A percentile compares a stretch with the other conserved stretches of the same genome.
phyloP scores from a whole-genome alignment of 2,888 invertebrate species.

The Agriotes lineatus region DNA sequence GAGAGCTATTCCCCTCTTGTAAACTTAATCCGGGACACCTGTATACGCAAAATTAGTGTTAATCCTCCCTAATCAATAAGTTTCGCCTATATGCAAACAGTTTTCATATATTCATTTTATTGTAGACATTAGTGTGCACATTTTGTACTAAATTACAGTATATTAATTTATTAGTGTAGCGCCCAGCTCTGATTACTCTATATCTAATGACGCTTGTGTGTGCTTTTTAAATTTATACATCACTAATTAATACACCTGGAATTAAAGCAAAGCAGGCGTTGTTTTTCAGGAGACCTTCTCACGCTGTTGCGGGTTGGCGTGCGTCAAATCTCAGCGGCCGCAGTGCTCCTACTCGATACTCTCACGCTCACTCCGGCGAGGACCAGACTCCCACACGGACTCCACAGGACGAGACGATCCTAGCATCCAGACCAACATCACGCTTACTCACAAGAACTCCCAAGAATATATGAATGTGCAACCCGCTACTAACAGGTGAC shows the following conservation, averaged over 20 bases:
- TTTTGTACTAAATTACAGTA: too few species aligned
- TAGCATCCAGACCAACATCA: conserved; percentile 50
- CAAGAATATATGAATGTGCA: conserved; percentile 40
- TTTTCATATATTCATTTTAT: too few species aligned
- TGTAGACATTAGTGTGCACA: too few species aligned
- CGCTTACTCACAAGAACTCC: conserved; percentile 46
- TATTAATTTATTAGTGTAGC: background rate
- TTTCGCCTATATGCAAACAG: too few species aligned
- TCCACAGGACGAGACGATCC: conserved; percentile 46
- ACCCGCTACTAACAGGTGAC: background rate
- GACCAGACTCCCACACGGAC: conserved; percentile 46
- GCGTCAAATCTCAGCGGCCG: conserved; percentile 58
- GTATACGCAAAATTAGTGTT: too few species aligned
- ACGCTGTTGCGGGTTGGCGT: conserved; percentile 65
- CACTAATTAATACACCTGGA: conserved; percentile 15
- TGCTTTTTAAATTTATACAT: too few species aligned
- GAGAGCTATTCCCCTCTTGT: too few species aligned
- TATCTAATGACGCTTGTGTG: too few species aligned
- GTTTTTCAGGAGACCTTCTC: conserved; percentile 72
- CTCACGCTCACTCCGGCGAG: conserved; percentile 67
- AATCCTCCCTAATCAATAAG: too few species aligned
- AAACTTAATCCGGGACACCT: too few species aligned
- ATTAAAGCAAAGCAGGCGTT: conserved; percentile 58
- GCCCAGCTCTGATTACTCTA: too few species aligned
- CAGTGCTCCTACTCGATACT: conserved; percentile 73